A percentile compares a stretch with the other conserved stretches of the same genome.
Evolutionary conservation across 2,888 invertebrate species (phyloP).

Genomic region (Phytoseiulus persimilis): DNA sequence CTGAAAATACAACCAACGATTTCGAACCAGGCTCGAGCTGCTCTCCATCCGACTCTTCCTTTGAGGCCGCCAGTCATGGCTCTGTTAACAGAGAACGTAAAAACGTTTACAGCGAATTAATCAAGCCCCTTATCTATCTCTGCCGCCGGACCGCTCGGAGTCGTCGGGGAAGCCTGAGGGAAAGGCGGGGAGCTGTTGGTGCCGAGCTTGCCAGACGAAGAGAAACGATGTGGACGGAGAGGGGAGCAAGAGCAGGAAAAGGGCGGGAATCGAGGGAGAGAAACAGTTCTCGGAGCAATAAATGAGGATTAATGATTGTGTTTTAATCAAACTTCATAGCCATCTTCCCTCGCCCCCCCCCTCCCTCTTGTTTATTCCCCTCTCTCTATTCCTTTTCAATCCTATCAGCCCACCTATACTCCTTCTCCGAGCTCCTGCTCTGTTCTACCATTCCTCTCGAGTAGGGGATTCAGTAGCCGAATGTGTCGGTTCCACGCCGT

Average conservation of each 20-base stretch:
- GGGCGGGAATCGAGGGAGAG: not conserved
- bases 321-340: slow-evolving; percentile 34
- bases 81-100: not conserved
- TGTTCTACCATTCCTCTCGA: not conserved
- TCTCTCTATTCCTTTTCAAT: not conserved
- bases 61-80: not conserved
- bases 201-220: not conserved
- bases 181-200: not conserved
- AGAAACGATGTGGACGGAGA: not conserved
- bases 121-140: not conserved
- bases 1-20: not conserved
- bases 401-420: not conserved
- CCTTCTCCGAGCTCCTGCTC: too few relatives aligned
- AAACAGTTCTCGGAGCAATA: slow-evolving; percentile 6
- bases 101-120: not conserved
- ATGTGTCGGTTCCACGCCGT: too few relatives aligned
- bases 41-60: not conserved
- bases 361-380: not conserved
- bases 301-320: slow-evolving; percentile 26
- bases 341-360: not conserved
- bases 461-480: too few relatives aligned
- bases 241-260: not conserved
- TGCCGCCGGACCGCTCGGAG: not conserved
- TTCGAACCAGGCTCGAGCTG: not conserved
- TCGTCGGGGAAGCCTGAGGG: not conserved